A percentile compares a stretch with the other conserved stretches of the same genome.
These are phyloP conservation scores for Mallotus villosus DNA, from an alignment of 2,797 vertebrate species.

Conservation along the genomic window DNA sequence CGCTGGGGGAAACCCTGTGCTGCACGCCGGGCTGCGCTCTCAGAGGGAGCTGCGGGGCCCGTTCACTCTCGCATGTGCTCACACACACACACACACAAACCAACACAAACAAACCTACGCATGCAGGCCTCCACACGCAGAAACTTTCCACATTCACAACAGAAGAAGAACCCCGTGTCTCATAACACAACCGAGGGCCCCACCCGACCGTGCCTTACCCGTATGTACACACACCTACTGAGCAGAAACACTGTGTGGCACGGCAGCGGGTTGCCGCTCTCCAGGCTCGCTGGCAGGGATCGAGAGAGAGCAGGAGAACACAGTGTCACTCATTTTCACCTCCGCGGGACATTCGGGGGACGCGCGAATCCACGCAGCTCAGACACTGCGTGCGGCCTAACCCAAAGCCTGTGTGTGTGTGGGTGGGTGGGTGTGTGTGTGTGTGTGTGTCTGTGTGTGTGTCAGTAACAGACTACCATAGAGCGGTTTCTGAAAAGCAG, in stretches of 20 bases:
- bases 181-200: too few relatives aligned
- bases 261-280: too few relatives aligned
- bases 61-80: background rate
- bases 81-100: constrained; percentile 16
- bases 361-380: background rate
- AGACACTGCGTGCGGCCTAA: background rate
- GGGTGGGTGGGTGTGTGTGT: too few relatives aligned
- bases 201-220: too few relatives aligned
- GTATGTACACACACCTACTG: too few relatives aligned
- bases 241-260: too few relatives aligned
- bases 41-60: background rate
- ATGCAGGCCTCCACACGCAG: constrained; percentile 8
- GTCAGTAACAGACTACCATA: background rate
- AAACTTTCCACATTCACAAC: constrained; percentile 1
- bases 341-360: background rate
- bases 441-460: background rate
- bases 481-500: background rate
- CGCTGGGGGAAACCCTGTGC: background rate
- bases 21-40: too few relatives aligned
- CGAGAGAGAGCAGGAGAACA: background rate
- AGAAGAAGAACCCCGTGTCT: background rate
- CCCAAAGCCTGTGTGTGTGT: background rate
- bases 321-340: background rate
- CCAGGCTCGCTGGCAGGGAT: background rate
- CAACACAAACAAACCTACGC: constrained; percentile 9